A percentile compares a stretch with the other conserved stretches of the same genome.
Evolutionary conservation across 1,140 invertebrate species (phyloP).

Genomic region (Aleiodes sp.): DNA sequence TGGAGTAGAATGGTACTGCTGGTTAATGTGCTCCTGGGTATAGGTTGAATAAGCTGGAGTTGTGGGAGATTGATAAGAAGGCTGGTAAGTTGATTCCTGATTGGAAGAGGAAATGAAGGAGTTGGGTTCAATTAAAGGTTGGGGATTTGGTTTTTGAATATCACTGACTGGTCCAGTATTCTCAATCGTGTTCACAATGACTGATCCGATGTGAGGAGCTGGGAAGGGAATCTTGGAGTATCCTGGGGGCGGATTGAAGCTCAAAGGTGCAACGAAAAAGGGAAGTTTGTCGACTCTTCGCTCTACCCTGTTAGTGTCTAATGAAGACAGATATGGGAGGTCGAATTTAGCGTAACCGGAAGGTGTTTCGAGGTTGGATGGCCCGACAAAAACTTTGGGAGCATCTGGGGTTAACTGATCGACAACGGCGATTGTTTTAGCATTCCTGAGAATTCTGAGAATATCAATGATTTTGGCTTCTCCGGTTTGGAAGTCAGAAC

Average conservation of each 20-base stretch:
- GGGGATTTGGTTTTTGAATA: conserved; percentile 45
- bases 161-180: conserved; percentile 24
- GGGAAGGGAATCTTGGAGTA: conserved; percentile 86
- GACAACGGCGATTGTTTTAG: conserved; percentile 78
- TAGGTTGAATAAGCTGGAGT: conserved; percentile 45
- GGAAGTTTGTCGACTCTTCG: conserved; percentile 78
- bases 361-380: conserved; percentile 75
- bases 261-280: conserved; percentile 85
- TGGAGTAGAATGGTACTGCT: conserved; percentile 41
- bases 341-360: conserved; percentile 82
- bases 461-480: conserved; percentile 74
- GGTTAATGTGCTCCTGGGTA: conserved; percentile 44
- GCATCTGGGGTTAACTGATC: conserved; percentile 73
- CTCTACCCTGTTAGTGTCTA: conserved; percentile 76
- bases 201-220: conserved; percentile 84
- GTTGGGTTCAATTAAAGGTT: conserved; percentile 51
- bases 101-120: conserved; percentile 45
- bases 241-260: conserved; percentile 80
- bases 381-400: conserved; percentile 83
- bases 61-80: conserved; percentile 48
- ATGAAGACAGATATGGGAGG: conserved; percentile 79
- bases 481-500: conserved; percentile 62
- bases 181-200: conserved; percentile 73
- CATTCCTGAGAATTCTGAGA: conserved; percentile 72
- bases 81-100: conserved; percentile 26